Evolutionary conservation across 1,140 invertebrate species (phyloP), one percentile per base, ranked within the genome.

Genomic region (Brachionus rotundiformis): DNA sequence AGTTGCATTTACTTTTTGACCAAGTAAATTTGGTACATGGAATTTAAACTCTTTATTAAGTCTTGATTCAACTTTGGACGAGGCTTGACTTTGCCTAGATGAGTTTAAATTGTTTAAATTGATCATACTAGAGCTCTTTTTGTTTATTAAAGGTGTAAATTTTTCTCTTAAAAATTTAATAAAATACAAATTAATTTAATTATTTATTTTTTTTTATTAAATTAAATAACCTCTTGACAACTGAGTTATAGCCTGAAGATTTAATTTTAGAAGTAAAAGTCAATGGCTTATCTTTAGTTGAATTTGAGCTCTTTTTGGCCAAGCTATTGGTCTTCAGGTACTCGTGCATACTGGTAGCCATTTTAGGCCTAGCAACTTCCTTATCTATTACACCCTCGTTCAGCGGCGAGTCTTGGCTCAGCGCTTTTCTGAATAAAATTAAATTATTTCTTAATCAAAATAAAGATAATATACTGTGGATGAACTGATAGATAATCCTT

Each of bases 161-260:
- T 36, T 63, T 63, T 54, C 59, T 59, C 76, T 79, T n/a, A n/a
- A n/a, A n/a, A n/a, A n/a, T n/a, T n/a, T n/a, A n/a, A n/a, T n/a
- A n/a, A n/a, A n/a, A n/a, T n/a, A n/a, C n/a, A n/a, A n/a, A n/a
- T n/a, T n/a, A n/a, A n/a, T n/a, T n/a, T n/a, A n/a, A n/a, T n/a
- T n/a, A n/a, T n/a, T n/a, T n/a, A n/a, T n/a, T 27, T 31, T 54
- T 54, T 61, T 33, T 11, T 13, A 23, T 29, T 36, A 33, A 31
- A 77, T 4, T 29, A 49, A 10, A 29, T 59, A 82, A 86, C 86
- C 84, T 85, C 49, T 85, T 85, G 31, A 84, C 33, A 25, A 47
- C 75, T 25, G 83, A 82, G 8, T 84, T 82, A 82, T 88, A 88
- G 4, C 87, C 87, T 39, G 87, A 88, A 27, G 87, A 88, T 68